A percentile compares a stretch with the other conserved stretches of the same genome.
phyloP scores from a whole-genome alignment of 1,140 invertebrate genomes.

The Magallana angulata region DNA sequence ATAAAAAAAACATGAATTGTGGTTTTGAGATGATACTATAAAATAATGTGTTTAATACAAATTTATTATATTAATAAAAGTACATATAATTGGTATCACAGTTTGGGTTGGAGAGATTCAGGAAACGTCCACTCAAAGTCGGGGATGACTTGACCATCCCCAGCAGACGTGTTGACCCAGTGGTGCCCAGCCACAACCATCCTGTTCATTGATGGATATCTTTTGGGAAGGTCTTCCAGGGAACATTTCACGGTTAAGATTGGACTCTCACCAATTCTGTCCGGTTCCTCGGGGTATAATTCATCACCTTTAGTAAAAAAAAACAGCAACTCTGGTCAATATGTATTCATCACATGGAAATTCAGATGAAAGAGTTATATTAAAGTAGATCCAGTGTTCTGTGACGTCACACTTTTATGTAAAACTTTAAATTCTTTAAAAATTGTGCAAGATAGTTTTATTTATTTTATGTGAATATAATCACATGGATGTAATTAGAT shows the following conservation, averaged over 20 bases:
- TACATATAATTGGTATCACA: not conserved
- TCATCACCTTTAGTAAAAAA: slow-evolving; percentile 63
- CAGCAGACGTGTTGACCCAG: not conserved
- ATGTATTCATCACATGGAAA: no score
- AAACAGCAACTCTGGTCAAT: not conserved
- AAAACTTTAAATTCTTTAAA: no score
- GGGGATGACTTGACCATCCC: slow-evolving; percentile 5
- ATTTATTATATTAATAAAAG: no score
- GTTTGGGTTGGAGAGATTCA: not conserved
- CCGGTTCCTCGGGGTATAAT: slow-evolving; percentile 64
- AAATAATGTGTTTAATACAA: no score
- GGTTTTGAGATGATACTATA: no score
- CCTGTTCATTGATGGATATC: not conserved
- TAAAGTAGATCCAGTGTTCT: no score
- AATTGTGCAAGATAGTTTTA: no score
- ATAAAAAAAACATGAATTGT: no score
- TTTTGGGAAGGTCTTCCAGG: not conserved
- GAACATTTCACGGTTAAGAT: not conserved
- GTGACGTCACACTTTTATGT: no score
- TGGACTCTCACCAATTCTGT: slow-evolving; percentile 33
- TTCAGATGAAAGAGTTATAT: no score
- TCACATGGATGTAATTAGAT: no score
- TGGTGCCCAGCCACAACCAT: not conserved
- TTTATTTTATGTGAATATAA: no score
- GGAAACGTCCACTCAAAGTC: not conserved